Evolutionary conservation across 2,888 invertebrate species (phyloP), one percentile per base, ranked within the genome.

Genomic region (Campoplex nolae): DNA sequence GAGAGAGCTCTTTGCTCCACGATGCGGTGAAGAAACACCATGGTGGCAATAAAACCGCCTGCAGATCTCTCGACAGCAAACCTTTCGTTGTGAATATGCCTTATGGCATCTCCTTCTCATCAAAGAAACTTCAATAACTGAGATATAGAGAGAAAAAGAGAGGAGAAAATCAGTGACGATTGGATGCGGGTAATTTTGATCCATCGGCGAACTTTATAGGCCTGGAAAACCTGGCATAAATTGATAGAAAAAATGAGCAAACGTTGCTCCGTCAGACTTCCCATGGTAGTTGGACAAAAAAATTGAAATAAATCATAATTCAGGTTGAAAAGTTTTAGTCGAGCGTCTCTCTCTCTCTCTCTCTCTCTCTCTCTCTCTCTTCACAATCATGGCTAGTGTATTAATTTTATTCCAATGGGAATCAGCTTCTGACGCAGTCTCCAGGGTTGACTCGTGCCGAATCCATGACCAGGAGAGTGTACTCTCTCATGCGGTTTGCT

Each of bases 11-110:
- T 62, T 73, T 73, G 80, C 80, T 73, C 28, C 71, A 38, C 86
- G 83, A 80, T 76, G 83, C 86, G 79, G 65, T 28, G 75, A 80
- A 83, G 75, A 62, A 82, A 80, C 77, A 77, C 65, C 65, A 65
- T 76, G 45, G 35, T 65, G 76, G 76, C 35, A 65, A 54, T 76
- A 62, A 65, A 65, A 76, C 32, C 62, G 70, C 70, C 67, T 9
- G 85, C 68, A 42, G 51, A 67, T 23, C 77, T 70, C 74, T 62
- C 56, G 77, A 58, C 35, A 16, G 48, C n/a, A 38, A 42, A 35
- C 32, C 28, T 56, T 62, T 58, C 38, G 68, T 32, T 42, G 68
- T 35, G 68, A 78, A 78, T 68, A 48, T 54, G 42, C 58, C 70
- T 70, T 32, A 58, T 42, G 28, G 45, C 56, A n/a, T 70, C 56